Base-by-base conservation (phyloP, 2,888 invertebrate genomes). In the Troglohyphantes excavatus region DNA sequence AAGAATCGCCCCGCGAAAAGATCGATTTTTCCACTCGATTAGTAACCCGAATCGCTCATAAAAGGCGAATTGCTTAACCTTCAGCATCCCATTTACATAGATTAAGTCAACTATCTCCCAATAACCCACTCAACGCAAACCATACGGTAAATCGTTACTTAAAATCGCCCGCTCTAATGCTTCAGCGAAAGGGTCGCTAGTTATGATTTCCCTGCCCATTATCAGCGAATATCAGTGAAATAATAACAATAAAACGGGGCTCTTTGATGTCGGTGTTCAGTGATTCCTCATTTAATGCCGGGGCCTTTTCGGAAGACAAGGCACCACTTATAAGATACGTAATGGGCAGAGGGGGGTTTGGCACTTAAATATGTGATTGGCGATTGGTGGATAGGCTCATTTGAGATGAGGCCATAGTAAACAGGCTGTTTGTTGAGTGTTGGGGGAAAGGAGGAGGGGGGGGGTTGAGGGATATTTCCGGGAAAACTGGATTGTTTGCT, bases 201-300 rank as follows among this genome's bases (percentile, higher is more conserved):
- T 53, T 53, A 53, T 53, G 53, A 53, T 53, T 53, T 53, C 33
- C 7, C 33, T 17, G 0, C 21, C 63, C 73, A 73, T 83, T 73
- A 83, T 83, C 73, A 73, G 83, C 83, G 9, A 73, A 65, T 83
- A 73, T 73, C 59, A 7, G 19, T 17, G 43, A 2, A 39, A 61
- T 39, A 53, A 53, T 53, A 53, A 53, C 53, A 53, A 53, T n/a
- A 61, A 59, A 70, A 72, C 2, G 73, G 59, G 29, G 23, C 7
- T 21, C 83, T 83, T 65, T 73, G 79, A 68, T 81, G 79, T 68
- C 39, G 27, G 33, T 33, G 43, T n/a, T 53, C 27, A 23, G 68
- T 17, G 27, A 17, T 65, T 23, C 33, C 21, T 68, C 65, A 13
- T 65, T 65, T 65, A 65, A 65, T 79, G 53, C 23, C 13, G 23